A percentile compares a stretch with the other conserved stretches of the same genome.
These are phyloP conservation scores for Lepeophtheirus salmonis DNA, from an alignment of 1,140 invertebrate species.

Conservation along the genomic window DNA sequence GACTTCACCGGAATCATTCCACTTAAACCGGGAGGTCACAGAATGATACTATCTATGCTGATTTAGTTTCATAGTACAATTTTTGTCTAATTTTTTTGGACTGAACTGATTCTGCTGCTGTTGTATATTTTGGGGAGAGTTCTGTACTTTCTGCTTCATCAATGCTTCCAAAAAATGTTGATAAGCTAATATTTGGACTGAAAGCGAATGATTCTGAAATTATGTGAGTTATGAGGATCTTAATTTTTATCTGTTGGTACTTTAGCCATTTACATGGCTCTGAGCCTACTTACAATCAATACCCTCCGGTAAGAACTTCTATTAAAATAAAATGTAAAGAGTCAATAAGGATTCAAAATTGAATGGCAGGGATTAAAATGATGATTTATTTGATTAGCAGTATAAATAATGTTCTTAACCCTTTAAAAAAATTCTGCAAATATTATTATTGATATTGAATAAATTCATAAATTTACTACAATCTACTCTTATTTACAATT, in stretches of 20 bases:
- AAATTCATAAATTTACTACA: no score
- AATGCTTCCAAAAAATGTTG: constrained; percentile 95
- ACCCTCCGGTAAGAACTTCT: constrained; percentile 51
- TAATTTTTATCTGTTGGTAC: constrained; percentile 46
- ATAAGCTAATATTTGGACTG: constrained; percentile 85
- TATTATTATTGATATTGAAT: no score
- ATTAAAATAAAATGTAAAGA: no score
- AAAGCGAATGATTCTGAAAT: constrained; percentile 54
- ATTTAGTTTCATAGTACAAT: constrained; percentile 73
- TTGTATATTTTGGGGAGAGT: constrained; percentile 95
- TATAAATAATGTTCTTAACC: no score
- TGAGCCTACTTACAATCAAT: constrained; percentile 53
- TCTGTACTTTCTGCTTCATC: constrained; percentile 87
- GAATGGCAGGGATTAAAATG: no score
- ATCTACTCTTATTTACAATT: no score
- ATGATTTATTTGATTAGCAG: no score
- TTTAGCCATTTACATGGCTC: constrained; percentile 46
- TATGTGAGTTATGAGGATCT: constrained; percentile 47
- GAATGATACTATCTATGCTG: constrained; percentile 88
- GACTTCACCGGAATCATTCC: constrained; percentile 51
- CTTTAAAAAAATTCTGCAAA: no score
- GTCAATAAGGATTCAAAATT: no score
- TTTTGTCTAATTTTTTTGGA: constrained; percentile 60
- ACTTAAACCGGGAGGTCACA: constrained; percentile 49
- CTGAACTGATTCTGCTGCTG: constrained; percentile 95